Evolutionary conservation across 2,113 vertebrate species (phyloP).

Genomic region (Bos indicus): DNA sequence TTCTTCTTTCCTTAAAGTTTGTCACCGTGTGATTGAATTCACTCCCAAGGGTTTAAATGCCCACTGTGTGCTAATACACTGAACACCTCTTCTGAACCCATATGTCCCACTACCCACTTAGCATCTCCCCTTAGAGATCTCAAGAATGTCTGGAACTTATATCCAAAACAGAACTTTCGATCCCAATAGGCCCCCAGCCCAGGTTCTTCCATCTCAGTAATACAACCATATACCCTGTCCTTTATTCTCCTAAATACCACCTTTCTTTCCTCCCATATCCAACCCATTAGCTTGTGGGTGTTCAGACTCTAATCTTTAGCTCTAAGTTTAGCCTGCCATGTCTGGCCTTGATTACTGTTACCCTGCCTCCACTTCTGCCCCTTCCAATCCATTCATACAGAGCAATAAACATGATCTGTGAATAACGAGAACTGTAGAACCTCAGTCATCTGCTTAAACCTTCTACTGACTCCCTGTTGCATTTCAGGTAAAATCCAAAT

Average conservation of each 20-base stretch:
- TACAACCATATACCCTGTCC: too few relatives aligned
- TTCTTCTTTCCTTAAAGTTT: neutral
- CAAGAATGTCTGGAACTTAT: neutral
- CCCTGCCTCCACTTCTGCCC: neutral
- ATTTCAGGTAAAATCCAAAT: neutral
- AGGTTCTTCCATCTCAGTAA: neutral
- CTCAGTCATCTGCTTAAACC: neutral
- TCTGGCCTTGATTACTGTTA: neutral
- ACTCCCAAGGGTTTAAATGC: neutral
- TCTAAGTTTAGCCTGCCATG: neutral
- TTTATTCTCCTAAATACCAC: neutral
- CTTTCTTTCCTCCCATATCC: neutral
- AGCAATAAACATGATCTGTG: neutral
- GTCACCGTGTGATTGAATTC: neutral
- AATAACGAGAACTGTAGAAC: neutral
- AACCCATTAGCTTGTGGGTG: neutral
- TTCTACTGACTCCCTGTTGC: too few relatives aligned
- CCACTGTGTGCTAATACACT: neutral
- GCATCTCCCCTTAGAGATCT: neutral
- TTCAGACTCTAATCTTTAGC: neutral
- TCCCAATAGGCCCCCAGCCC: neutral
- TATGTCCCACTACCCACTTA: neutral
- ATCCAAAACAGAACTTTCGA: neutral
- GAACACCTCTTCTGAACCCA: neutral
- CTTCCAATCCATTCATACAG: neutral